A percentile compares a stretch with the other conserved stretches of the same genome.
Conservation (phyloP, 2,113 vertebrate genomes). For the Petroica traversi region DNA sequence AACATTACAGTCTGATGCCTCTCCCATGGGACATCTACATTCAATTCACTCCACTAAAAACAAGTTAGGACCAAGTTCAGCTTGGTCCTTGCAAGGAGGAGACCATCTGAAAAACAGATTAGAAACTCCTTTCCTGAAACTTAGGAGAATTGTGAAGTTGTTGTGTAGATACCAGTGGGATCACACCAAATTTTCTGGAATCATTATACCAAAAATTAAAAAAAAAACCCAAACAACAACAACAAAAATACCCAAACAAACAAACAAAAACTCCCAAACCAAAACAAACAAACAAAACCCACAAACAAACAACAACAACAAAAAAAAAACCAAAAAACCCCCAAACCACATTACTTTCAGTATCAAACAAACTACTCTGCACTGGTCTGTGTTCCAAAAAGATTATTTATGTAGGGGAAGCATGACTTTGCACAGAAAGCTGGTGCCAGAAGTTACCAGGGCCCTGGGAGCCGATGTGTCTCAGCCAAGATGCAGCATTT, state of each 20-base stretch:
- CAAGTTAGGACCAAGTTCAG: not conserved
- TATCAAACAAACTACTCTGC: not conserved
- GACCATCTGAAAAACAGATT: not conserved
- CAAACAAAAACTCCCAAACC: not conserved
- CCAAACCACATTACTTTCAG: not conserved
- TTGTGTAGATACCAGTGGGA: not conserved
- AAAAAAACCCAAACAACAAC: no score
- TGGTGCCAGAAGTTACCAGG: not conserved
- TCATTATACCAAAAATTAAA: not conserved
- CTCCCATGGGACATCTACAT: not conserved
- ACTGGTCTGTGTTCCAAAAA: not conserved
- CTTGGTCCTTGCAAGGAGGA: not conserved
- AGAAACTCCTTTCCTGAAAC: not conserved
- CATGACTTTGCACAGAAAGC: not conserved
- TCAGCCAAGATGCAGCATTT: not conserved
- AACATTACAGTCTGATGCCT: not conserved
- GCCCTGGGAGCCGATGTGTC: accelerated
- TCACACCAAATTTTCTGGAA: not conserved
- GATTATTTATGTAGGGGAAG: not conserved
- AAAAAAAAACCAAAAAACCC: no score
- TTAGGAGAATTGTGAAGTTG: not conserved
- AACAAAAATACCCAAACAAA: no score
- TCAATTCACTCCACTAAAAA: not conserved
- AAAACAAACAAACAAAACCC: not conserved
- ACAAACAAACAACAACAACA: no score